Conservation (phyloP, 2,888 invertebrate species). For the Synergus gifuensis region DNA sequence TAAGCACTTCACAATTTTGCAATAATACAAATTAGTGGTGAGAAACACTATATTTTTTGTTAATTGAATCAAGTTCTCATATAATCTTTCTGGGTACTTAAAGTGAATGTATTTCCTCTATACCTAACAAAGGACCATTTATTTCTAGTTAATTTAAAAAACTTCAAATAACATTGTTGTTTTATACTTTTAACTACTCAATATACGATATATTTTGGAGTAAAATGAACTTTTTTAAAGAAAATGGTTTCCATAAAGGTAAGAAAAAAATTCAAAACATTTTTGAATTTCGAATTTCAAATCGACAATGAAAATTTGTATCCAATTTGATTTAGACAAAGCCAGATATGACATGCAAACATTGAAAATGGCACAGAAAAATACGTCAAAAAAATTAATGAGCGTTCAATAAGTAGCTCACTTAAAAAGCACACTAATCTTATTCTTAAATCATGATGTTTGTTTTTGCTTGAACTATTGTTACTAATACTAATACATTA, state of each 20-base stretch:
- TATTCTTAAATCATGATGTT: neutral
- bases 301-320: neutral
- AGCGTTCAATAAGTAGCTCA: neutral
- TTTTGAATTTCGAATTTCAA: neutral
- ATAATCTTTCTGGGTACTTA: neutral
- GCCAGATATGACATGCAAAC: neutral
- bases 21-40: conserved; percentile 2
- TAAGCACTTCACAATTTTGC: conserved; percentile 1
- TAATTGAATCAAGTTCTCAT: neutral
- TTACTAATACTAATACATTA: neutral
- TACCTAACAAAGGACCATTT: neutral
- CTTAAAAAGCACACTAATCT: neutral
- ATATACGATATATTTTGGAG: neutral
- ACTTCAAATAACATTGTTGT: neutral
- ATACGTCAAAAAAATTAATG: neutral
- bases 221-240: neutral
- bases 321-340: neutral
- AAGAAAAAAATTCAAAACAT: neutral
- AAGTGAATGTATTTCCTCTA: neutral
- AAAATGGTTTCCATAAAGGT: neutral
- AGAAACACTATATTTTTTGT: neutral
- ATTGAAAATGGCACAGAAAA: neutral
- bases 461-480: neutral
- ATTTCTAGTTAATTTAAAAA: neutral
- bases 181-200: neutral